Evolutionary conservation across 2,888 invertebrate genomes (phyloP).

Genomic region (Exephanes ischioxanthus): DNA sequence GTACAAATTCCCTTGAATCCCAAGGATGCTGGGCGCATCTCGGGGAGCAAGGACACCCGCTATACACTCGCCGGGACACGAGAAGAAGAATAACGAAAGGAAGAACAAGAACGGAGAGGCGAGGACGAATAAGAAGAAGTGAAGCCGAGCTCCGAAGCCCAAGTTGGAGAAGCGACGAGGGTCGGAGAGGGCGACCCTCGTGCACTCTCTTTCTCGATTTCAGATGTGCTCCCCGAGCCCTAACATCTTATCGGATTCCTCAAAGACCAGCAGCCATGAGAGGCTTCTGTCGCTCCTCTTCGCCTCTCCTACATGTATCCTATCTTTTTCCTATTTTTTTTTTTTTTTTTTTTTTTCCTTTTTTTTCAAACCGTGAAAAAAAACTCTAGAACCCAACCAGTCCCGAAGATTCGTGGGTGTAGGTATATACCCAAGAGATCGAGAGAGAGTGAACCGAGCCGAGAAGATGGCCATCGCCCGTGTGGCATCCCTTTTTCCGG

Average conservation of each 20-base stretch:
- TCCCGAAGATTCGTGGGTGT: slow-evolving; percentile 2
- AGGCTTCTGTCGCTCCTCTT: slow-evolving; percentile 27
- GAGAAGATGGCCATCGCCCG: slow-evolving; percentile 40
- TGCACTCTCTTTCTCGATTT: slow-evolving; percentile 60
- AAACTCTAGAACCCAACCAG: slow-evolving; percentile 5
- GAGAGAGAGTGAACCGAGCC: slow-evolving; percentile 10
- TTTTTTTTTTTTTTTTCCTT: neutral
- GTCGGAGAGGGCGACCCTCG: neutral
- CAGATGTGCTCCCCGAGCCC: slow-evolving; percentile 51
- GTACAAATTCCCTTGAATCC: slow-evolving; percentile 66
- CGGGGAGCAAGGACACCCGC: neutral
- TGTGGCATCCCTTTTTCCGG: slow-evolving; percentile 14
- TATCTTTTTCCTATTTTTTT: slow-evolving; percentile 8
- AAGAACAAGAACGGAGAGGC: neutral
- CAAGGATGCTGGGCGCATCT: slow-evolving; percentile 48
- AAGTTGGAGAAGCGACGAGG: slow-evolving; percentile 8
- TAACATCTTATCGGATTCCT: slow-evolving; percentile 68
- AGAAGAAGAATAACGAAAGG: neutral
- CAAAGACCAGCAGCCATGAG: slow-evolving; percentile 55
- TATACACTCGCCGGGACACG: slow-evolving; percentile 1
- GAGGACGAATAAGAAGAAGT: slow-evolving; percentile 11
- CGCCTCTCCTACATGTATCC: neutral
- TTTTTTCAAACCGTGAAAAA: slow-evolving; percentile 22
- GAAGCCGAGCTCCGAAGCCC: slow-evolving; percentile 34
- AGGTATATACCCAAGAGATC: neutral